Evolutionary conservation across 2,113 vertebrate species (phyloP).

Genomic region (Bothrops jararaca): DNA sequence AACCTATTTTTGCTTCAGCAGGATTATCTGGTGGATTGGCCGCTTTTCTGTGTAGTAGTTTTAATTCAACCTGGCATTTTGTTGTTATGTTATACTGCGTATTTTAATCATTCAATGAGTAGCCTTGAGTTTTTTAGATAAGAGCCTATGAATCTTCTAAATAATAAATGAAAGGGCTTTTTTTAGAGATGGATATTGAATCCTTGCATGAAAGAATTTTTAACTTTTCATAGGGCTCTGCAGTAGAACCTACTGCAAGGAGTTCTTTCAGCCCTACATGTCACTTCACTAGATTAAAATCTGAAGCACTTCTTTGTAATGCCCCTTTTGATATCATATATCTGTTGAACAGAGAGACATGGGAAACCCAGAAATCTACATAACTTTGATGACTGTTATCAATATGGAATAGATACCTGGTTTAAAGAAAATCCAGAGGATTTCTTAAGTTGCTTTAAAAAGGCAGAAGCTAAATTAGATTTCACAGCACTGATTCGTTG

Average conservation of each 20-base stretch:
- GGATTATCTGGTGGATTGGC: neutral
- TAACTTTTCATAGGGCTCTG: neutral
- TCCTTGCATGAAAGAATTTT: neutral
- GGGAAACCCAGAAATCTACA: neutral
- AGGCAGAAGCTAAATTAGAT: neutral
- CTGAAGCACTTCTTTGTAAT: neutral
- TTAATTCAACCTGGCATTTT: neutral
- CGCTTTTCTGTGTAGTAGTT: neutral
- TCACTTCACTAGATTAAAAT: constrained; percentile 6
- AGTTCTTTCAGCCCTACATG: neutral
- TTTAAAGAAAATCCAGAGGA: neutral
- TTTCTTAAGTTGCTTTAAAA: neutral
- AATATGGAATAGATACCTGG: neutral
- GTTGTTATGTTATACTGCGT: neutral
- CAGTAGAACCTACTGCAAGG: neutral
- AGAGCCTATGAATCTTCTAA: neutral
- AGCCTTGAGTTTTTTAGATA: neutral
- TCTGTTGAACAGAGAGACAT: neutral
- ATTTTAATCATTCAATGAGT: neutral
- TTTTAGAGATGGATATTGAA: neutral
- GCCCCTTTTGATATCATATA: constrained; percentile 8
- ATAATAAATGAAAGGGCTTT: neutral
- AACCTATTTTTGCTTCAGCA: neutral
- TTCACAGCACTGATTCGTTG: neutral
- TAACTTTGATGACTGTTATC: constrained; percentile 6